These are phyloP conservation scores for Zosterops japonicus DNA, from an alignment of 2,113 vertebrate genomes.

Conservation along the genomic window DNA sequence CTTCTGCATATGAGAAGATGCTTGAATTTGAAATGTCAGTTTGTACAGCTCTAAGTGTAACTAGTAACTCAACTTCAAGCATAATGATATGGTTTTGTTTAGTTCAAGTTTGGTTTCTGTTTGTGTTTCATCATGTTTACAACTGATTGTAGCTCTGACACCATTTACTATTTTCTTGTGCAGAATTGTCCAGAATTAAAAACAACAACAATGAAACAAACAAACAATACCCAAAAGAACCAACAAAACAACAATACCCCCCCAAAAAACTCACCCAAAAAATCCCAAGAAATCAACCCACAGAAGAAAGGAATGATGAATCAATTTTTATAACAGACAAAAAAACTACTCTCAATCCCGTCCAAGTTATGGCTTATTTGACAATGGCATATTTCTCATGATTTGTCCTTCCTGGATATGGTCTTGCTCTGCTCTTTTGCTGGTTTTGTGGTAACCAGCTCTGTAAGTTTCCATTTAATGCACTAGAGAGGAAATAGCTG, in stretches of 20 bases:
- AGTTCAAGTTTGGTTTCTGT: background rate
- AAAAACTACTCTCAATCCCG: background rate
- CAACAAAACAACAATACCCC: background rate
- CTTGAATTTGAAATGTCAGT: background rate
- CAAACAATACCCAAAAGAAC: too few relatives aligned
- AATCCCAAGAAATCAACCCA: background rate
- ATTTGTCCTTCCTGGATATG: background rate
- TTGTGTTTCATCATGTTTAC: background rate
- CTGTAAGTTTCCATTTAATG: conserved; percentile 71
- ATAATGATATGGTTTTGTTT: background rate
- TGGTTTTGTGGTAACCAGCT: conserved; percentile 74
- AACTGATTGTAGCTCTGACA: background rate
- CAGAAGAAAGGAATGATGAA: conserved; percentile 25
- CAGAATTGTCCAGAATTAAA: background rate
- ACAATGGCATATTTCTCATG: background rate
- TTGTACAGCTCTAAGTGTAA: background rate
- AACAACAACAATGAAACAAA: background rate
- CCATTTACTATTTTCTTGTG: background rate
- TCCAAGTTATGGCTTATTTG: conserved; percentile 3
- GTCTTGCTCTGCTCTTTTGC: conserved; percentile 6
- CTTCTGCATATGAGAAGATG: background rate
- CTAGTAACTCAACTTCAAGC: background rate
- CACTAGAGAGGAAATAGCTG: conserved; percentile 54
- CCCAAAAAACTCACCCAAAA: background rate
- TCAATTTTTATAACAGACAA: background rate